Evolutionary conservation across 2,888 invertebrate species (phyloP).

Genomic region (Coelopa pilipes): DNA sequence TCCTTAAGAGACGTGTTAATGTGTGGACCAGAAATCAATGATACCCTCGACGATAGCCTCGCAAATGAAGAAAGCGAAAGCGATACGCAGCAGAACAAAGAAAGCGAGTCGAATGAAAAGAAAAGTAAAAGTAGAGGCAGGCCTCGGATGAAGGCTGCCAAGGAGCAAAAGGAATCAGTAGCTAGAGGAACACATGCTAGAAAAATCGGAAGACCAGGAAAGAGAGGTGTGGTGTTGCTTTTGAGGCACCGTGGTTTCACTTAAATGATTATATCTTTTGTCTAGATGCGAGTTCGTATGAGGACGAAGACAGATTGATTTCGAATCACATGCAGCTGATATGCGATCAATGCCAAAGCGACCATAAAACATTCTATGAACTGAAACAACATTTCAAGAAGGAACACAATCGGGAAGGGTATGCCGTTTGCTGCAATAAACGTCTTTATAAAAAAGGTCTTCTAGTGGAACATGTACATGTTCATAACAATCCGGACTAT

Average conservation of each 20-base stretch:
- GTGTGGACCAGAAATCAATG: background rate
- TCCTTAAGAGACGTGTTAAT: background rate
- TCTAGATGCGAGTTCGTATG: constrained; percentile 10
- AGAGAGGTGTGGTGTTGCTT: background rate
- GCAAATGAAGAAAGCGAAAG: background rate
- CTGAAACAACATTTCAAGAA: constrained; percentile 31
- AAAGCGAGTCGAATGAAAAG: background rate
- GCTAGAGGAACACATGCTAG: background rate
- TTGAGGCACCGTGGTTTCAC: no score
- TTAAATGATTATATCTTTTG: background rate
- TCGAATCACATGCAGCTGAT: constrained; percentile 31
- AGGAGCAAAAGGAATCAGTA: background rate
- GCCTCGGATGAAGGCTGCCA: background rate
- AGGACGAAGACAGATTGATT: constrained; percentile 33
- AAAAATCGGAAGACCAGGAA: constrained; percentile 25
- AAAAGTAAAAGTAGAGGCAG: background rate
- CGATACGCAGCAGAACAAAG: background rate
- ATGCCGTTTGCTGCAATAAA: constrained; percentile 37
- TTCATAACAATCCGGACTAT: constrained; percentile 37
- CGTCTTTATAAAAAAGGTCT: constrained; percentile 34
- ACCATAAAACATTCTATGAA: constrained; percentile 13
- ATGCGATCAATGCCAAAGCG: constrained; percentile 31
- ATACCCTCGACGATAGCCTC: background rate
- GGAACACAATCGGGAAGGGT: constrained; percentile 31
- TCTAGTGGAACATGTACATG: constrained; percentile 37